phyloP scores from a whole-genome alignment of 2,888 invertebrate genomes.

The Mesochorus sp. region DNA sequence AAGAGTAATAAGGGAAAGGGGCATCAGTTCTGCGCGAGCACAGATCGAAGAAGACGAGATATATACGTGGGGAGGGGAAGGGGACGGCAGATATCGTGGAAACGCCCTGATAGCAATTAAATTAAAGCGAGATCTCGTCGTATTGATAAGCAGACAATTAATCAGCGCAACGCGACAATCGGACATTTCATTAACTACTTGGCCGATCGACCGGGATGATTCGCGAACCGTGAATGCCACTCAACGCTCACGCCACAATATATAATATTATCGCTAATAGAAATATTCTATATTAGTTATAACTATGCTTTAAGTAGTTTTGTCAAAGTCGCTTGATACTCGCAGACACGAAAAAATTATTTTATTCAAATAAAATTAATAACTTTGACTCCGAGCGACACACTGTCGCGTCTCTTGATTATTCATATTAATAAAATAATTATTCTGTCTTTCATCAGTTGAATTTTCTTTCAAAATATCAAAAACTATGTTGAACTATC shows the following conservation, averaged over 20 bases:
- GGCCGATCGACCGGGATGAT: slow-evolving; percentile 64
- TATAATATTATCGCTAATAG: slow-evolving; percentile 12
- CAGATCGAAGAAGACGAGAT: slow-evolving; percentile 21
- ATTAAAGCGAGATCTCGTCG: slow-evolving; percentile 76
- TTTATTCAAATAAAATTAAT: too few relatives aligned
- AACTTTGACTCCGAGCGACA: too few relatives aligned
- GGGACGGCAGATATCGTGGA: slow-evolving; percentile 45
- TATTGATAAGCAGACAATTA: slow-evolving; percentile 76
- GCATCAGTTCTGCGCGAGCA: slow-evolving; percentile 28
- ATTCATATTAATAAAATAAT: too few relatives aligned
- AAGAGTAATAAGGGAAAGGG: slow-evolving; percentile 15
- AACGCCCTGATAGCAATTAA: slow-evolving; percentile 77
- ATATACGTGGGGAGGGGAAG: not conserved
- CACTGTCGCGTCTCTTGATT: too few relatives aligned
- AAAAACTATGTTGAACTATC: too few relatives aligned
- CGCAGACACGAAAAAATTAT: too few relatives aligned
- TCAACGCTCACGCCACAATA: slow-evolving; percentile 25
- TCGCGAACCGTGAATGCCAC: slow-evolving; percentile 62
- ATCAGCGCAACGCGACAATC: slow-evolving; percentile 76
- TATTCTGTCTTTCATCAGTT: too few relatives aligned
- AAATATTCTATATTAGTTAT: slow-evolving; percentile 1
- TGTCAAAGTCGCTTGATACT: not conserved
- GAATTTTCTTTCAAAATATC: too few relatives aligned
- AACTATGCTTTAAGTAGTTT: not conserved
- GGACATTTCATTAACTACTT: slow-evolving; percentile 77